Base-by-base conservation (phyloP, 2,113 vertebrate genomes). In the Lophius piscatorius region DNA sequence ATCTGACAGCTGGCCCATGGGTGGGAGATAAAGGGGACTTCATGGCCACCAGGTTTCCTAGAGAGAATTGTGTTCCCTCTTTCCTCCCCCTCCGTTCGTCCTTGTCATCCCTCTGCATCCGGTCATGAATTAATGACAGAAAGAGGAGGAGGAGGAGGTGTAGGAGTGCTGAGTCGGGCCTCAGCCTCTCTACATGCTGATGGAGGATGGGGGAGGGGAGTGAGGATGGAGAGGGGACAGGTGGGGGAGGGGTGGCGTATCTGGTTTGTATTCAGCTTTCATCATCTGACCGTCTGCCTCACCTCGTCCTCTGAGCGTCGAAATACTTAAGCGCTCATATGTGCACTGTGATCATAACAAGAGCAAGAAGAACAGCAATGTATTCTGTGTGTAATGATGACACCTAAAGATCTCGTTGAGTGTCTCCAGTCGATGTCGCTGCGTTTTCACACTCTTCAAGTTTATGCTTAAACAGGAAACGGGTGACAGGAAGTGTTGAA, bases 211-310 rank as follows among this genome's bases (percentile, higher is more conserved):
- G 12, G 17, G n/a, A 2, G 23, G 29, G 16, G 16, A 6, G 18
- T 17, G 10, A 29, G 31, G 48, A 35, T 35, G 13, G 31, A 35
- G 22, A n/a, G 13, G n/a, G 33, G 6, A 9, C 20, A 38, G 39
- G 54, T 47, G 62, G 62, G 62, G 76, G 71, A 58, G 57, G 57
- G 63, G 63, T 17, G 36, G 17, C 3, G 60, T 9, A 39, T 66
- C 79, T 78, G 80, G 35, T 76, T 58, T 62, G 38, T 69, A 69
- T 73, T 79, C 68, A 63, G 41, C 46, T 58, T 50, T 68, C 65
- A 73, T 31, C 78, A 76, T 66, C 58, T 63, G 59, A 28, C 9
- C 1, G 4, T 9, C 54, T 49, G 33, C 44, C 24, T 18, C 42
- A 6, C 1, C 38, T 29, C 38, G 1, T 49, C 13, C 31, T 9